Evolutionary conservation across 2,888 invertebrate species (phyloP).

Genomic region (Theretra japonica): DNA sequence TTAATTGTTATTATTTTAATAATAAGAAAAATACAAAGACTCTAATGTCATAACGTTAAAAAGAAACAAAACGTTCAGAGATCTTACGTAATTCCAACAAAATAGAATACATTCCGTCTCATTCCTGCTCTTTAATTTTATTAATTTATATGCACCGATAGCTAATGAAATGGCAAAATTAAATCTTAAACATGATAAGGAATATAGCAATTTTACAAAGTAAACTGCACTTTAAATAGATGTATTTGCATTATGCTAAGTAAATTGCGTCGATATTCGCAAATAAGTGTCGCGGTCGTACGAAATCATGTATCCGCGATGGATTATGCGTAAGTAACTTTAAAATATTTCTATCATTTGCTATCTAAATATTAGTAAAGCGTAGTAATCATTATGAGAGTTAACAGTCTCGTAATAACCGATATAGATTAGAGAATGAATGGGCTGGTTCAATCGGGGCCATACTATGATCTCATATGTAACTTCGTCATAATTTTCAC

Average conservation of each 20-base stretch:
- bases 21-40: too few species aligned
- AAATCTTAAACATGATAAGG: conserved; percentile 2
- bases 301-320: conserved; percentile 18
- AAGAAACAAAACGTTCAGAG: too few species aligned
- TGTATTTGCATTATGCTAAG: conserved; percentile 4
- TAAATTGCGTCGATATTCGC: conserved; percentile 1
- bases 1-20: too few species aligned
- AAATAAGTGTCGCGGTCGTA: conserved; percentile 6
- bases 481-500: too few species aligned
- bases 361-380: neutral
- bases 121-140: neutral
- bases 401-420: too few species aligned
- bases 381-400: neutral
- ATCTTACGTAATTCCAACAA: neutral
- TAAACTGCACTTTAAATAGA: conserved; percentile 1
- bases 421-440: too few species aligned
- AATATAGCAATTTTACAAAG: neutral
- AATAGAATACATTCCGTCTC: neutral
- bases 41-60: too few species aligned
- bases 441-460: too few species aligned
- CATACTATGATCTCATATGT: too few species aligned
- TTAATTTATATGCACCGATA: neutral
- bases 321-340: conserved; percentile 12
- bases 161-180: conserved; percentile 2
- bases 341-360: neutral